Evolutionary conservation across 2,888 invertebrate genomes (phyloP), one percentile per base, ranked within the genome.

Genomic region (Nomada fabriciana): DNA sequence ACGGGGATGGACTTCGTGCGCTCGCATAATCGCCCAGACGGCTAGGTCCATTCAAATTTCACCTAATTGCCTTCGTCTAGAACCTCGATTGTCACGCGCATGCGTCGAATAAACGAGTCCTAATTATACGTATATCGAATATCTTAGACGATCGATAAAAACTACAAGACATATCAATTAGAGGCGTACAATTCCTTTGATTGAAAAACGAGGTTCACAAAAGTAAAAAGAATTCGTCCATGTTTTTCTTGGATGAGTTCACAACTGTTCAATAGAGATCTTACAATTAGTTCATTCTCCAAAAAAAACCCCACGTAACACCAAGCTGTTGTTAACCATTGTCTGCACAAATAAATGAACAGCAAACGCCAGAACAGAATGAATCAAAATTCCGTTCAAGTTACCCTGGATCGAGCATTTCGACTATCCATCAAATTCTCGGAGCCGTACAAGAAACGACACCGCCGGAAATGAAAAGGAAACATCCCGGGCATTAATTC

Each of bases 391-490:
- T 53, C 15, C 53, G 1, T 13, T 13, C 10, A n/a, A n/a, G 18
- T n/a, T 7, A 18, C n/a, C 1, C 7, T 7, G 11, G 60, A 42
- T 61, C 5, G 57, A 61, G 43, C 68, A 68, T 78, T 65, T 52
- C 50, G 50, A 13, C 72, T 23, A 89, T 89, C 85, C 78, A 87
- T 89, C 89, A 87, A 47, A 64, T 85, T 84, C 88, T 55, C 76
- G 79, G 83, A 84, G 83, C 74, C 74, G 67, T 36, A 10, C 11
- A 10, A 13, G 15, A 10, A 2, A 47, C 47, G 60, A 79, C 87
- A 72, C 60, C 60, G 65, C 75, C 87, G 89, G 89, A 89, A 89
- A 89, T 89, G 89, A 89, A 89, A 89, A 74, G 89, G 88, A 89
- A 88, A 87, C 84, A 88, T 82, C 80, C 84, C 55, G 81, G 76